Conservation (phyloP, 2,888 invertebrate genomes). For the Brenthis daphne region DNA sequence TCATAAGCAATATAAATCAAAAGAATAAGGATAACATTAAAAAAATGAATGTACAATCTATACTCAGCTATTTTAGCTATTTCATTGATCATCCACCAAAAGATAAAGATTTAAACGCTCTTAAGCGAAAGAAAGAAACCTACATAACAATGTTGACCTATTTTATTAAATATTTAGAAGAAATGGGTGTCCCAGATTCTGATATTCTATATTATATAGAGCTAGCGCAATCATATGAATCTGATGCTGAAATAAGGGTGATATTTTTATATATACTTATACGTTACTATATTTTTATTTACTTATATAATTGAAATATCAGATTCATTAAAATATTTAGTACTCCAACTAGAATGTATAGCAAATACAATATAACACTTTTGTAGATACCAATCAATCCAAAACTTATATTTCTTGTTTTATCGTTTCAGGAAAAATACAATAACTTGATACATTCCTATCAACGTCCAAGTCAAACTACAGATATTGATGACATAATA, state of each 20-base stretch:
- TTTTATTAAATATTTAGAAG: constrained; percentile 7
- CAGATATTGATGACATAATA: too few species aligned
- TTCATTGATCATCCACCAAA: constrained; percentile 7
- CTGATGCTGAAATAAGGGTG: neutral
- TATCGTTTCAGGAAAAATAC: too few species aligned
- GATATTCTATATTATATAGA: constrained; percentile 3
- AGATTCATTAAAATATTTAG: too few species aligned
- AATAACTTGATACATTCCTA: too few species aligned
- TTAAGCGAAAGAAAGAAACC: neutral
- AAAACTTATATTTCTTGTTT: too few species aligned
- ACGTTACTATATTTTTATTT: too few species aligned
- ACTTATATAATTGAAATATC: too few species aligned
- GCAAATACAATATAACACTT: too few species aligned
- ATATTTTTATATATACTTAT: neutral
- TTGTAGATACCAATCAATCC: too few species aligned
- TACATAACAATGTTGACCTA: constrained; percentile 1
- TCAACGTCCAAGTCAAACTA: too few species aligned
- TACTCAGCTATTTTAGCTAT: neutral
- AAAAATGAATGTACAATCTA: neutral
- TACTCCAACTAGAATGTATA: too few species aligned
- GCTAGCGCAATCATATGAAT: neutral
- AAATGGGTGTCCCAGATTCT: constrained; percentile 5
- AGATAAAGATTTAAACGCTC: neutral
- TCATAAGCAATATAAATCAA: neutral
- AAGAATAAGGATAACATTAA: neutral